Evolutionary conservation across 2,888 invertebrate genomes (phyloP).

Genomic region (Philaethria dido): DNA sequence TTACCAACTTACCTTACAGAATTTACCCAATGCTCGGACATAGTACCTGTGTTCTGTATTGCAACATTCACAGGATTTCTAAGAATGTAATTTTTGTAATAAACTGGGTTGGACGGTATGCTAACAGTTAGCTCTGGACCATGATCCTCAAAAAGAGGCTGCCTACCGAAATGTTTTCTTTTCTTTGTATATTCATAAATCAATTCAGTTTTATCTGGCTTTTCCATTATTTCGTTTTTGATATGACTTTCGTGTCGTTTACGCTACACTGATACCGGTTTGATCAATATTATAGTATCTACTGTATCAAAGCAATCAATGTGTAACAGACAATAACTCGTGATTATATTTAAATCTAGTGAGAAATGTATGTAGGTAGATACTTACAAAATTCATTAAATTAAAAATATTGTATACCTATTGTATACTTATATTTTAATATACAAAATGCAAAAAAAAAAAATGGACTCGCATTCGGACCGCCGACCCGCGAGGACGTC

Average conservation of each 20-base stretch:
- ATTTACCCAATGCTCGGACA: slow-evolving; percentile 87
- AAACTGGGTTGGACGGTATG: slow-evolving; percentile 84
- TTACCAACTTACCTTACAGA: slow-evolving; percentile 72
- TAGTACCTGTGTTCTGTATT: slow-evolving; percentile 85
- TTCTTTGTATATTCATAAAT: slow-evolving; percentile 86
- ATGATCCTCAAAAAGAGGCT: slow-evolving; percentile 87
- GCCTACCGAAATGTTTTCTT: slow-evolving; percentile 88
- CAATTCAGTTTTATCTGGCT: slow-evolving; percentile 67
- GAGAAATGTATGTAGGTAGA: no score
- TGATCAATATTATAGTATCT: slow-evolving; percentile 29
- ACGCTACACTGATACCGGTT: slow-evolving; percentile 13
- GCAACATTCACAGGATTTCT: slow-evolving; percentile 86
- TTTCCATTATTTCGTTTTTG: slow-evolving; percentile 58
- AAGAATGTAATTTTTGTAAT: slow-evolving; percentile 80
- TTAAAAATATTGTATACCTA: no score
- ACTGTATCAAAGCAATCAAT: background rate
- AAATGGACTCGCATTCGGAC: no score
- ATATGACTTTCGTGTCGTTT: background rate
- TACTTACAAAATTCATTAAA: no score
- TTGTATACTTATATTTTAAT: no score
- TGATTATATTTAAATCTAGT: no score
- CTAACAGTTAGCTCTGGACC: slow-evolving; percentile 86
- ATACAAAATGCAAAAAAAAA: no score
- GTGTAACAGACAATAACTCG: background rate
- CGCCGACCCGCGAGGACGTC: no score